Conservation (phyloP, 2,113 vertebrate genomes). For the Phylloscopus trochiloides region DNA sequence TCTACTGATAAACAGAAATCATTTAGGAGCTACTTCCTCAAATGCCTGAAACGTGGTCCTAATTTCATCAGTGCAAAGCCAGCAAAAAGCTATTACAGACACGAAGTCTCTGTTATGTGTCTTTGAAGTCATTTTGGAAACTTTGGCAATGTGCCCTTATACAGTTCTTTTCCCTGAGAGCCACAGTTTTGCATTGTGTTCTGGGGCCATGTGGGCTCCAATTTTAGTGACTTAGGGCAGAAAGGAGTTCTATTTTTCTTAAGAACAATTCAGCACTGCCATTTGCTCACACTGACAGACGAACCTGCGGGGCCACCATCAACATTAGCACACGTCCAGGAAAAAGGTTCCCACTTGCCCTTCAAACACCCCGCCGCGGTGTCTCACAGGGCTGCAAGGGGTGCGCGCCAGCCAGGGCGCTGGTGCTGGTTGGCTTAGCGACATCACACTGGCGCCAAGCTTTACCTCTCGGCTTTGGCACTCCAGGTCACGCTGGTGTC, state of each 20-base stretch:
- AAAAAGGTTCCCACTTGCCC: background rate
- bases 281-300: background rate
- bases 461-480: constrained; percentile 67
- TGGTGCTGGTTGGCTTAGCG: background rate
- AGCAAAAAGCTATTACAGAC: background rate
- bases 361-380: background rate
- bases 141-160: background rate
- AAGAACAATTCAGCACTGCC: background rate
- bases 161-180: background rate
- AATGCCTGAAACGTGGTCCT: background rate
- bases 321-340: rapidly evolving
- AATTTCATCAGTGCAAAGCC: background rate
- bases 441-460: constrained; percentile 51
- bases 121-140: background rate
- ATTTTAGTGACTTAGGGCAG: background rate
- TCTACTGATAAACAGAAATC: constrained; percentile 5
- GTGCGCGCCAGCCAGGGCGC: background rate
- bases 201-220: background rate
- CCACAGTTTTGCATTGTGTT: background rate
- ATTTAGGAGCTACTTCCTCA: constrained; percentile 40
- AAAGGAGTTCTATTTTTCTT: background rate
- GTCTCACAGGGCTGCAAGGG: background rate
- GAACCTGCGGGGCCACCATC: background rate
- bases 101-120: background rate
- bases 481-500: constrained; percentile 54